Conservation (phyloP, 2,888 invertebrate species). For the Chironomus riparius region DNA sequence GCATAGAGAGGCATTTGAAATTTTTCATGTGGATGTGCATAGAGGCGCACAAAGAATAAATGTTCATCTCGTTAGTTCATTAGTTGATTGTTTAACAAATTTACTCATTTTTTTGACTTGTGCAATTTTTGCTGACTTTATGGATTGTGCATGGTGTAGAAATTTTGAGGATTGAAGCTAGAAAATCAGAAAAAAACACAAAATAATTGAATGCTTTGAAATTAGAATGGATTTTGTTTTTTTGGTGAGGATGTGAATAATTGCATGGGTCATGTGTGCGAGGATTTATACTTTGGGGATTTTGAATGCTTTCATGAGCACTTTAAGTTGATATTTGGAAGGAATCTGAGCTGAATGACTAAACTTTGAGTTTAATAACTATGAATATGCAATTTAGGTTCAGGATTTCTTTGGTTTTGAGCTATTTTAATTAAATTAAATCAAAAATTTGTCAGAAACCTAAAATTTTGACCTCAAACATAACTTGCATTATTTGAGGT, state of each 20-base stretch:
- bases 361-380: no score
- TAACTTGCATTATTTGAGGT: no score
- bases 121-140: not conserved
- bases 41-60: not conserved
- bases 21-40: not conserved
- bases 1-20: not conserved
- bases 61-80: constrained; percentile 14
- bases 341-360: no score
- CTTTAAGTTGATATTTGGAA: no score
- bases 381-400: no score
- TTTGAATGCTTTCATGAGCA: not conserved
- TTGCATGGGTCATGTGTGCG: no score
- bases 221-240: not conserved
- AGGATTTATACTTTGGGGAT: no score
- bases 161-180: not conserved
- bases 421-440: no score
- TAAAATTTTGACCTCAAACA: no score
- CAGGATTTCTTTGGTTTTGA: no score
- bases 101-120: not conserved
- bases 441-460: no score
- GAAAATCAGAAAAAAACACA: not conserved
- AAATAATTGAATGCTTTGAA: not conserved
- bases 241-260: no score
- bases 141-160: not conserved
- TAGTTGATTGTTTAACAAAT: constrained; percentile 21